Conservation (phyloP, 1,140 invertebrate species). For the Dysdera silvatica region DNA sequence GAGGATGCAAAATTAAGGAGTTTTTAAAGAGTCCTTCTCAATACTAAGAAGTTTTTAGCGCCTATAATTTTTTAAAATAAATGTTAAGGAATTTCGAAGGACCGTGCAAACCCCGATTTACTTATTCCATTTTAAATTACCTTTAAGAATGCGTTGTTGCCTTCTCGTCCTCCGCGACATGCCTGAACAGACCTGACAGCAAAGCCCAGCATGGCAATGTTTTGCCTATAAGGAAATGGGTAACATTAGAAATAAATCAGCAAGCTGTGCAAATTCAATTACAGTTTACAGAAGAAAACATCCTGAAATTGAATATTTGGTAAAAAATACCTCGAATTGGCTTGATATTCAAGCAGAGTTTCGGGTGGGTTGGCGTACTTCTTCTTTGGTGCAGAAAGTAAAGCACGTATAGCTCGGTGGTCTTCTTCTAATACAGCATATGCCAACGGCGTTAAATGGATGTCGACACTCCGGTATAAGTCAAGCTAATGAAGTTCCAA, state of each 20-base stretch:
- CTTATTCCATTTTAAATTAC: no score
- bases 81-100: no score
- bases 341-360: slow-evolving; percentile 33
- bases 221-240: slow-evolving; percentile 37
- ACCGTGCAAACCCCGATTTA: no score
- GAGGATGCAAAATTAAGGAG: no score
- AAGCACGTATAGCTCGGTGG: slow-evolving; percentile 38
- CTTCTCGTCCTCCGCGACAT: slow-evolving; percentile 46
- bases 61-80: no score
- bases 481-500: slow-evolving; percentile 22
- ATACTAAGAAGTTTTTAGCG: no score
- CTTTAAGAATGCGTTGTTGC: slow-evolving; percentile 48
- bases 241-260: slow-evolving; percentile 26
- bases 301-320: neutral
- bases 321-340: slow-evolving; percentile 36
- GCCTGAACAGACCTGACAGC: slow-evolving; percentile 40
- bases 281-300: neutral
- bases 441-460: slow-evolving; percentile 37
- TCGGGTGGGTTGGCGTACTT: slow-evolving; percentile 34
- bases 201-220: slow-evolving; percentile 42
- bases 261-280: neutral
- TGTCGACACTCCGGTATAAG: slow-evolving; percentile 30
- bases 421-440: slow-evolving; percentile 43
- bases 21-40: no score
- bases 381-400: slow-evolving; percentile 37